Base-by-base conservation (phyloP, 2,797 vertebrate species). In the Trachops cirrhosus region DNA sequence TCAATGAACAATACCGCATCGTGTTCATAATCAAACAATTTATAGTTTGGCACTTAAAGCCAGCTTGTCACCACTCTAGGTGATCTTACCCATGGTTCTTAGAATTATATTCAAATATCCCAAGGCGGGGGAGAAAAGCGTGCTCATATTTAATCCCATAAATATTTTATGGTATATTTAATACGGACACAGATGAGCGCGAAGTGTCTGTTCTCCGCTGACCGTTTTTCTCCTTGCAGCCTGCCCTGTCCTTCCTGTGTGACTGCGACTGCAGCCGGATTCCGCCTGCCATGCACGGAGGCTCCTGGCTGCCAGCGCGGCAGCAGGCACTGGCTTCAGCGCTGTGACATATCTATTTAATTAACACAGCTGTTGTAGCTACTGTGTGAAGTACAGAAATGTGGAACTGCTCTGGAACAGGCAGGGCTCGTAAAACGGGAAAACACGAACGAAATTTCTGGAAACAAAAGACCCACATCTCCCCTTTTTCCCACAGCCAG, bases 281-380 rank as follows among this genome's bases (percentile, higher is more conserved):
- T 24, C 62, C 64, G 96, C 94, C 8, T 68, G 96, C 94, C 9
- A 71, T 80, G 93, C 95, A 52, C 79, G 91, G 90, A 92, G 97
- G 96, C 91, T 96, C 86, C 59, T 93, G 97, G 95, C 96, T 97
- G 97, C 96, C 93, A 97, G 54, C 2, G 39, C 74, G 95, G 97
- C 97, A 97, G 97, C 97, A 97, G 97, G 96, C 97, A 92, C 94
- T 54, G 94, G 97, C 96, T 98, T 97, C 96, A 84, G 96, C 3
- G 64, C 97, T 92, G 97, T 98, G 98, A 98, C 98, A 97, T 98
- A 98, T 98, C 98, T 98, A 97, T 98, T 98, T 98, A 98, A 98
- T 98, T 98, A 98, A 98, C 97, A 95, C 98, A 98, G 98, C 97
- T 98, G 97, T 94, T 98, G 94, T 94, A 96, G 97, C 96, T 94